phyloP scores from a whole-genome alignment of 2,797 vertebrate genomes.

The Microhierax caerulescens region DNA sequence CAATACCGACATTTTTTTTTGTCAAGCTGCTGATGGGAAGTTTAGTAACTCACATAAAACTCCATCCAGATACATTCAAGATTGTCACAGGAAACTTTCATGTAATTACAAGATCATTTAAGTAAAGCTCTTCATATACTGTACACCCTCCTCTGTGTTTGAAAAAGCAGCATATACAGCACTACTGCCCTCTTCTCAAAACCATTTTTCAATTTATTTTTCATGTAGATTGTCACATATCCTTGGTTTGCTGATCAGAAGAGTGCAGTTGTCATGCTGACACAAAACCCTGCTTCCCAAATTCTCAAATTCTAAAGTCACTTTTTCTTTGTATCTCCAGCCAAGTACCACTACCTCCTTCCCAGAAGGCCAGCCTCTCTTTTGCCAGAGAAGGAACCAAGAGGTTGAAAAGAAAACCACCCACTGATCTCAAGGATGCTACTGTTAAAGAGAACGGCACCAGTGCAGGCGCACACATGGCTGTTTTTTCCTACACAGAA shows the following conservation, averaged over 20 bases:
- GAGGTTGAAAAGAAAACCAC: background rate
- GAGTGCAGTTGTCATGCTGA: no score
- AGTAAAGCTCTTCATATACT: background rate
- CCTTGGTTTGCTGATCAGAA: background rate
- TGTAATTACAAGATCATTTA: background rate
- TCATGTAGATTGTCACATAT: background rate
- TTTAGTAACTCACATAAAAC: background rate
- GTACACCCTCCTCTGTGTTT: background rate
- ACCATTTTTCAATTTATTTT: background rate
- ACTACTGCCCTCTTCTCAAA: background rate
- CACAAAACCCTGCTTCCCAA: background rate
- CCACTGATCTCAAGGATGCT: background rate
- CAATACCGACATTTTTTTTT: background rate
- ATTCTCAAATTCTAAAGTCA: background rate
- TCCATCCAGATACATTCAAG: background rate
- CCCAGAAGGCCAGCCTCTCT: background rate
- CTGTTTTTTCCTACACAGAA: background rate
- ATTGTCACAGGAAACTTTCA: background rate
- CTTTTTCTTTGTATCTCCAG: background rate
- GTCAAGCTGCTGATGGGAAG: background rate
- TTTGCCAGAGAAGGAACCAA: background rate
- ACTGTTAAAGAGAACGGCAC: background rate
- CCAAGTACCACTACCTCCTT: background rate
- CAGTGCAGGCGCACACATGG: accelerated
- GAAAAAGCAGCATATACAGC: background rate